These are phyloP conservation scores for Tyrophagus putrescentiae DNA, from an alignment of 1,140 invertebrate species.

Conservation along the genomic window DNA sequence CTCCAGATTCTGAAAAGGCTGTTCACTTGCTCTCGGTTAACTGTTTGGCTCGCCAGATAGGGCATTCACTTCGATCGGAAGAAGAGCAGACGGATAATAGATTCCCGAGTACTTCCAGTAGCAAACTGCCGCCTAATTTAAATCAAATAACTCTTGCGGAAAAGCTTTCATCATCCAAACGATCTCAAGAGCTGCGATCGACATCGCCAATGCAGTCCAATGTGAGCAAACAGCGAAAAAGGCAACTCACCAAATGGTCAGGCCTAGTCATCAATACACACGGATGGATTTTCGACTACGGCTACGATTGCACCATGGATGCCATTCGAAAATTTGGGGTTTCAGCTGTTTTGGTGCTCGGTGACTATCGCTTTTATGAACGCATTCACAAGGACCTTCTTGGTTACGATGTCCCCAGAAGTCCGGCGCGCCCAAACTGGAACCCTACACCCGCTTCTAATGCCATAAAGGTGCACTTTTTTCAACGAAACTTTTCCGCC, in stretches of 20 bases:
- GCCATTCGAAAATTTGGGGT: neutral
- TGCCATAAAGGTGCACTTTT: neutral
- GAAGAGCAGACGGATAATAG: neutral
- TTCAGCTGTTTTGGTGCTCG: neutral
- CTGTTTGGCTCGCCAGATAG: neutral
- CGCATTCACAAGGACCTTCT: neutral
- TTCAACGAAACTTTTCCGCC: conserved; percentile 1
- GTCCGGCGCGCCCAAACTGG: neutral
- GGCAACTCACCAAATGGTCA: neutral
- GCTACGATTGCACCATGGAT: neutral
- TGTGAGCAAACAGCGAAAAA: neutral
- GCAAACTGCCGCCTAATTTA: neutral
- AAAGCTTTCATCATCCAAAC: neutral
- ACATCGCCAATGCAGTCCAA: neutral
- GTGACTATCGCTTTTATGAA: conserved; percentile 3
- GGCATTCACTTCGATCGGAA: neutral
- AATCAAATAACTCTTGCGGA: neutral
- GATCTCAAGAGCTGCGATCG: neutral
- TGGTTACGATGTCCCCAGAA: neutral
- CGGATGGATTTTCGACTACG: neutral
- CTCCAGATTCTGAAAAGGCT: neutral
- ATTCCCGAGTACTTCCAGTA: neutral
- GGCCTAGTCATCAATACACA: neutral
- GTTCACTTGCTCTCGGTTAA: neutral
- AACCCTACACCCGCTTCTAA: neutral